Conservation (phyloP, 2,113 vertebrate species). For the Eurystomus gularis region DNA sequence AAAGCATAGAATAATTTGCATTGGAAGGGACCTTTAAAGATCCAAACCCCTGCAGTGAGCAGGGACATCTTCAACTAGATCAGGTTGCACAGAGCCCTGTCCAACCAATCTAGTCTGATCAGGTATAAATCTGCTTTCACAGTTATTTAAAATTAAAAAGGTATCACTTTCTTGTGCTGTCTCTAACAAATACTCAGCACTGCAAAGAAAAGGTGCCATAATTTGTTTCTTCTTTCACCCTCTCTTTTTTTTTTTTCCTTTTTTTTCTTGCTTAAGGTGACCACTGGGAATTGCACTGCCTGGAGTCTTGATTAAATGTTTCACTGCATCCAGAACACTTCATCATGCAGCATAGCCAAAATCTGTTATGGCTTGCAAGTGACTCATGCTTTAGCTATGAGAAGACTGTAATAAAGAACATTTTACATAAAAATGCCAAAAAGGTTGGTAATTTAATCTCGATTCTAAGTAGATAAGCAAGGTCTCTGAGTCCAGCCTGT, state of each 20-base stretch:
- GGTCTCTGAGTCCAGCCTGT: background rate
- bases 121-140: background rate
- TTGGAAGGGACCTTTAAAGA: background rate
- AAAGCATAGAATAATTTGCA: background rate
- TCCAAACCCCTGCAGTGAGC: background rate
- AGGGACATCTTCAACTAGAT: background rate
- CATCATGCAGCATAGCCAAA: slow-evolving; percentile 75
- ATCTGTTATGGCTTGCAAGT: slow-evolving; percentile 74
- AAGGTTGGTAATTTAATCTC: slow-evolving; percentile 74
- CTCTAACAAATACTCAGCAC: background rate
- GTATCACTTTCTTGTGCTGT: background rate
- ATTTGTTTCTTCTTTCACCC: background rate
- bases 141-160: background rate
- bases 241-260: background rate
- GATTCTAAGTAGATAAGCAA: slow-evolving; percentile 51
- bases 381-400: slow-evolving; percentile 79
- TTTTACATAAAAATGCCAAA: slow-evolving; percentile 76
- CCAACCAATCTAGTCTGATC: background rate
- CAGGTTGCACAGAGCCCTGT: background rate
- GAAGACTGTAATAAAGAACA: slow-evolving; percentile 72
- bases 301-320: slow-evolving; percentile 74
- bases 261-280: slow-evolving; percentile 52
- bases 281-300: slow-evolving; percentile 65
- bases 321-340: slow-evolving; percentile 80
- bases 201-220: slow-evolving; percentile 4